phyloP scores from a whole-genome alignment of 2,888 invertebrate species.

The Brenthis daphne region DNA sequence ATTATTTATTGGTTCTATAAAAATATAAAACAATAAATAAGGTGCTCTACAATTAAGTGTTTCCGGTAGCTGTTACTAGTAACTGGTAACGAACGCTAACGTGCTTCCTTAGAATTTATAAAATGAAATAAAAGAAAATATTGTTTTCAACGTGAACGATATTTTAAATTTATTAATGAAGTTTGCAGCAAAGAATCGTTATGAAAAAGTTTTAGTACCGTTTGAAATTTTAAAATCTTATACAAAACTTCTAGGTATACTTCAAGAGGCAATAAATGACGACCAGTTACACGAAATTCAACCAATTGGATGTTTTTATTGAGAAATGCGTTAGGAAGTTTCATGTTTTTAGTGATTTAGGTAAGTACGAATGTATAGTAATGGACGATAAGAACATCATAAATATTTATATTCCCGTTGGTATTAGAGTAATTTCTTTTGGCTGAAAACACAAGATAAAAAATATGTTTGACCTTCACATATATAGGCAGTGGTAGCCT shows the following conservation, averaged over 20 bases:
- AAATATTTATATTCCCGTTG: too few relatives aligned
- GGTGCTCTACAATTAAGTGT: slow-evolving; percentile 1
- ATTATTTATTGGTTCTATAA: slow-evolving; percentile 10
- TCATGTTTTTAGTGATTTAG: too few relatives aligned
- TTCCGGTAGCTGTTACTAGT: slow-evolving; percentile 5
- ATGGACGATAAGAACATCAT: too few relatives aligned
- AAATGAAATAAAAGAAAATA: slow-evolving; percentile 23
- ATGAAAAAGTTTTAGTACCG: slow-evolving; percentile 25
- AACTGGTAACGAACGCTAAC: slow-evolving; percentile 13
- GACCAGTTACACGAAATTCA: slow-evolving; percentile 7
- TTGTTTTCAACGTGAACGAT: slow-evolving; percentile 22
- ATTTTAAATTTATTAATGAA: slow-evolving; percentile 25
- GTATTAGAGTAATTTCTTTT: too few relatives aligned
- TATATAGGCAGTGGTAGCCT: too few relatives aligned
- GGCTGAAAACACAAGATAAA: too few relatives aligned
- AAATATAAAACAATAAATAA: slow-evolving; percentile 4
- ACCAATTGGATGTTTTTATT: not conserved
- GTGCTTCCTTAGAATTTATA: slow-evolving; percentile 14
- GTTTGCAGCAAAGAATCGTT: slow-evolving; percentile 22
- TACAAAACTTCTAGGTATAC: slow-evolving; percentile 16
- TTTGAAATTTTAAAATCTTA: slow-evolving; percentile 26
- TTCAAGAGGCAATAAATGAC: slow-evolving; percentile 16
- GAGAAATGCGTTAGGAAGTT: too few relatives aligned
- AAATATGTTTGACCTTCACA: too few relatives aligned
- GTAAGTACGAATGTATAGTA: too few relatives aligned